These are phyloP conservation scores for Crioceris asparagi DNA, from an alignment of 2,888 invertebrate species.

Conservation along the genomic window DNA sequence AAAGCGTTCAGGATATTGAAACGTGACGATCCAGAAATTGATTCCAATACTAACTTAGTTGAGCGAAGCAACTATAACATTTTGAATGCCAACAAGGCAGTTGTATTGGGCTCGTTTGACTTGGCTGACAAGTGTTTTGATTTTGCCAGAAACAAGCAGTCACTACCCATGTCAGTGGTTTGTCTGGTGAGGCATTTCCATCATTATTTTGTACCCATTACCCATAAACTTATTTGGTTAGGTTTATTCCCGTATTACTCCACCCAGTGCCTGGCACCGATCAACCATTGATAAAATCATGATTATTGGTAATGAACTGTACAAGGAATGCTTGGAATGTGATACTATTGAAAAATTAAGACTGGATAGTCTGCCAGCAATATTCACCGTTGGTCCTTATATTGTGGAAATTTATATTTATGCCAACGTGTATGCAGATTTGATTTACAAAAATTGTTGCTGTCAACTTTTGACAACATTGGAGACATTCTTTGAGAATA, in stretches of 20 bases:
- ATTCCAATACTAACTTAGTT: constrained; percentile 41
- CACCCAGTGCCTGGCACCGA: constrained; percentile 48
- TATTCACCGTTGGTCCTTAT: constrained; percentile 47
- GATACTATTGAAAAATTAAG: constrained; percentile 42
- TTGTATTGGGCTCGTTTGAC: constrained; percentile 48
- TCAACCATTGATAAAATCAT: constrained; percentile 49
- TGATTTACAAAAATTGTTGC: constrained; percentile 40
- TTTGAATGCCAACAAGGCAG: constrained; percentile 45
- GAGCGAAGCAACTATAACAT: constrained; percentile 47
- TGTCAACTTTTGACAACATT: constrained; percentile 42
- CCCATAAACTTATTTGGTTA: no score
- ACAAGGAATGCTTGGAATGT: constrained; percentile 40
- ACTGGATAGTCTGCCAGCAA: constrained; percentile 46
- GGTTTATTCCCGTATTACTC: constrained; percentile 53
- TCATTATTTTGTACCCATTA: constrained; percentile 2
- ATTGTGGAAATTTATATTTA: constrained; percentile 48
- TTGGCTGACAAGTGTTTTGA: constrained; percentile 48
- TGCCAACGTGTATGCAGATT: constrained; percentile 41
- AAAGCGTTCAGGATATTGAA: constrained; percentile 33
- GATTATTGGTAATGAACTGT: constrained; percentile 48
- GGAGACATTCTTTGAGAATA: constrained; percentile 44
- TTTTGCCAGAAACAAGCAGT: constrained; percentile 48
- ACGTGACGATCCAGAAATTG: constrained; percentile 41
- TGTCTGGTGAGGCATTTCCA: constrained; percentile 41
- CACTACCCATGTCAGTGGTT: constrained; percentile 47